Base-by-base conservation (phyloP, 2,113 vertebrate genomes). In the Trachemys scripta region DNA sequence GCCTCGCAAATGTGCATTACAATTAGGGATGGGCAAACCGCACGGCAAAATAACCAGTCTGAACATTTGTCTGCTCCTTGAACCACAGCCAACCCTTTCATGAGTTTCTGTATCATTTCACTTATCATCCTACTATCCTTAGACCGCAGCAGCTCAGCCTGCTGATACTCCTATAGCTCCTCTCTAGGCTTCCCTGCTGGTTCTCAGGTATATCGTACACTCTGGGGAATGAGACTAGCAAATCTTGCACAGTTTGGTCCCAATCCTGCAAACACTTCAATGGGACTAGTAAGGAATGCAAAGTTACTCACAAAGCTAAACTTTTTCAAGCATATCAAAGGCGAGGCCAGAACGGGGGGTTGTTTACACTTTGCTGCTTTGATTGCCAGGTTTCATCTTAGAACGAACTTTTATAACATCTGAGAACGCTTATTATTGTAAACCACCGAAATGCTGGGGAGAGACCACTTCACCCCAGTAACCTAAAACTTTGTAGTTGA, bases 241-340 rank as follows among this genome's bases (percentile, higher is more conserved):
- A 54, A 2, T 27, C 3, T 54, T 79, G 45, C 82, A 75, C 85
- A 45, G 92, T 83, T 45, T 4, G 62, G 87, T 82, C 38, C 85
- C 80, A 22, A 84, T 87, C 59, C 86, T 50, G 83, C 86, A 57
- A 94, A 97, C 82, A 91, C 96, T 96, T 65, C 50, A 92, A 35
- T 0, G 0, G 56, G 91, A 90, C 84, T 49, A 72, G 92, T 72
- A 31, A 5, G 69, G 0, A 10, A 49, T 95, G 89, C 78, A 65
- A 62, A 69, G 35, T 69, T n/a, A 69, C 14, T 69, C 35, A n/a
- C 16, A 83, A 82, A 87, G 82, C 81, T 2, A 0, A 84, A 38
- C 89, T 90, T 88, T 80, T 80, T 12, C 2, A 0, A 88, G 62
- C 0, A 2, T 29, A 59, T 27, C 76, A 51, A 75, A 75, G 69